Conservation (phyloP, 1,140 invertebrate genomes). For the Callitettix versicolor region DNA sequence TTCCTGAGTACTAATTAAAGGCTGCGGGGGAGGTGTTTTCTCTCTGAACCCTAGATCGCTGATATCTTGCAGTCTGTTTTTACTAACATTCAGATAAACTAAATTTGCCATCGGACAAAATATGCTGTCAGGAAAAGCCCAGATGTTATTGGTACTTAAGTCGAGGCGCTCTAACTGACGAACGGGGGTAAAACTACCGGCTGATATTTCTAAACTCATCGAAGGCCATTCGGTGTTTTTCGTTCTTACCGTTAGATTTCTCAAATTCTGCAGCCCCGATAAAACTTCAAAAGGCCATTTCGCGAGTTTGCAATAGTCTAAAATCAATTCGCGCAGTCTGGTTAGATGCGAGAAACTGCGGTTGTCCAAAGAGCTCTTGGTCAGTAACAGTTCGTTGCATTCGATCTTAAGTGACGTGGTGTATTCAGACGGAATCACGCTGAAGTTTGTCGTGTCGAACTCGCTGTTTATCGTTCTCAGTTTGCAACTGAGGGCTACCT, state of each 20-base stretch:
- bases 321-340: constrained; percentile 60
- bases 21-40: constrained; percentile 33
- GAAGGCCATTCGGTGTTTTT: constrained; percentile 66
- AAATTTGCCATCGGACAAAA: constrained; percentile 73
- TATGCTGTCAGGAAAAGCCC: constrained; percentile 70
- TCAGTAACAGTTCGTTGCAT: constrained; percentile 64
- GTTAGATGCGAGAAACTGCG: constrained; percentile 68
- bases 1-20: constrained; percentile 27
- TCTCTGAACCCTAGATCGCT: constrained; percentile 65
- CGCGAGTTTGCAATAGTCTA: constrained; percentile 76
- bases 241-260: constrained; percentile 70
- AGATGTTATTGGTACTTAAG: constrained; percentile 78
- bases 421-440: constrained; percentile 71
- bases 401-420: constrained; percentile 66
- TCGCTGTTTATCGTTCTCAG: constrained; percentile 69
- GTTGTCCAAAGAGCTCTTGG: constrained; percentile 58
- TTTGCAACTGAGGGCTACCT: constrained; percentile 67
- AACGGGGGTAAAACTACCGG: constrained; percentile 57
- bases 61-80: constrained; percentile 74
- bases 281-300: constrained; percentile 64
- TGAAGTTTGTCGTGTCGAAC: constrained; percentile 77
- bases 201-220: constrained; percentile 64
- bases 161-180: constrained; percentile 70
- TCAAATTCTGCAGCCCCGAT: constrained; percentile 57
- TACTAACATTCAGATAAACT: constrained; percentile 65